These are phyloP conservation scores for Mycetomoellerius zeteki DNA, from an alignment of 1,140 invertebrate species.

Conservation along the genomic window DNA sequence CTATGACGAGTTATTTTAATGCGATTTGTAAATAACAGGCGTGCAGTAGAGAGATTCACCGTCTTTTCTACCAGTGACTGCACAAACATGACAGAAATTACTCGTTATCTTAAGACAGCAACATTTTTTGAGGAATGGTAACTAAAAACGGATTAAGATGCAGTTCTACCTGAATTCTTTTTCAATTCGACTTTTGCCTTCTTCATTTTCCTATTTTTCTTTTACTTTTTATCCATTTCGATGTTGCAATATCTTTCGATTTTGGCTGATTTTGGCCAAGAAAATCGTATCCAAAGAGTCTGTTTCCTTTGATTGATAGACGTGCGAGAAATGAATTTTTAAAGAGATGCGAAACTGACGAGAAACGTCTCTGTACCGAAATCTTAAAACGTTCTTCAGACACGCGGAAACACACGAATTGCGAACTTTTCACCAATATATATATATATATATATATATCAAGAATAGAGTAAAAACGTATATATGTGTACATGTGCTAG, in stretches of 20 bases:
- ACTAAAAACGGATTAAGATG: background rate
- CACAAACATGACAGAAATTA: background rate
- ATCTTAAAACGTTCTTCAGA: slow-evolving; percentile 5
- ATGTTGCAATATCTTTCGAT: background rate
- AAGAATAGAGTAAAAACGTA: slow-evolving; percentile 12
- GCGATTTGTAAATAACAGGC: background rate
- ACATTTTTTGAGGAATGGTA: background rate
- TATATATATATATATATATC: background rate
- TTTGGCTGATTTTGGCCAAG: background rate
- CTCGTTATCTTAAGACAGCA: background rate
- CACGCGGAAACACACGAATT: background rate
- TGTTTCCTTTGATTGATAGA: slow-evolving; percentile 26
- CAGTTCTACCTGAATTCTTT: background rate
- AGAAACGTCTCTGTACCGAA: background rate
- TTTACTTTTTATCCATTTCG: background rate
- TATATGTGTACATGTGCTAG: slow-evolving; percentile 37
- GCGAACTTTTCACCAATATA: slow-evolving; percentile 8
- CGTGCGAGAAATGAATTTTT: slow-evolving; percentile 11
- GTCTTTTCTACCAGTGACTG: background rate
- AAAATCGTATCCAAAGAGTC: slow-evolving; percentile 12
- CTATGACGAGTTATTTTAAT: background rate
- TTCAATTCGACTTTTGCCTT: background rate
- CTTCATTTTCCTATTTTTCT: background rate
- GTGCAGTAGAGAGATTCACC: background rate
- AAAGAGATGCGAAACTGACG: background rate